A percentile compares a stretch with the other conserved stretches of the same genome.
phyloP scores from a whole-genome alignment of 2,113 vertebrate species.

The Sylvilagus bachmani region DNA sequence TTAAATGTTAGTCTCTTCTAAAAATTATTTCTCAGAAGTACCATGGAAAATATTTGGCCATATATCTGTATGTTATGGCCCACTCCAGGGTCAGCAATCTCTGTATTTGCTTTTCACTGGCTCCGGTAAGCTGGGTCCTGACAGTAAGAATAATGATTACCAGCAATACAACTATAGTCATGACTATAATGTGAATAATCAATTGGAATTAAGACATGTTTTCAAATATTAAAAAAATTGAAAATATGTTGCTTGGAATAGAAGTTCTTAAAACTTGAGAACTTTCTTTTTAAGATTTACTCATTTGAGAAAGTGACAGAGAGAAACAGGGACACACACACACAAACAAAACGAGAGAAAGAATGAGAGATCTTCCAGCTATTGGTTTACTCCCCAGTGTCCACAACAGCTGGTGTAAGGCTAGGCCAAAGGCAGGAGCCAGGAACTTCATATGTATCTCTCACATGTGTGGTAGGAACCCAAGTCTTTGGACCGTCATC shows the following conservation, averaged over 20 bases:
- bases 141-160: background rate
- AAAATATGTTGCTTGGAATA: no score
- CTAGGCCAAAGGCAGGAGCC: no score
- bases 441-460: no score
- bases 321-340: no score
- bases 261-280: no score
- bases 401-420: no score
- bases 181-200: background rate
- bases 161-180: background rate
- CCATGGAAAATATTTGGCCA: background rate
- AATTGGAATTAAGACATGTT: background rate
- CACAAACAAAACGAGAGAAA: background rate
- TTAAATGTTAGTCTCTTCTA: background rate
- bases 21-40: background rate
- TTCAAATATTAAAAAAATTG: background rate
- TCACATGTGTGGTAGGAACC: no score
- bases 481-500: no score
- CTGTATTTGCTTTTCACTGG: background rate
- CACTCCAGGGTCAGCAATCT: background rate
- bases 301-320: no score
- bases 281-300: background rate
- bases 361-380: no score
- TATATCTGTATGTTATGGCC: background rate
- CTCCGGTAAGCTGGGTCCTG: background rate
- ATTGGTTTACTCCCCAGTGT: no score